Base-by-base conservation (phyloP, 2,113 vertebrate genomes). In the Anseranas semipalmata region DNA sequence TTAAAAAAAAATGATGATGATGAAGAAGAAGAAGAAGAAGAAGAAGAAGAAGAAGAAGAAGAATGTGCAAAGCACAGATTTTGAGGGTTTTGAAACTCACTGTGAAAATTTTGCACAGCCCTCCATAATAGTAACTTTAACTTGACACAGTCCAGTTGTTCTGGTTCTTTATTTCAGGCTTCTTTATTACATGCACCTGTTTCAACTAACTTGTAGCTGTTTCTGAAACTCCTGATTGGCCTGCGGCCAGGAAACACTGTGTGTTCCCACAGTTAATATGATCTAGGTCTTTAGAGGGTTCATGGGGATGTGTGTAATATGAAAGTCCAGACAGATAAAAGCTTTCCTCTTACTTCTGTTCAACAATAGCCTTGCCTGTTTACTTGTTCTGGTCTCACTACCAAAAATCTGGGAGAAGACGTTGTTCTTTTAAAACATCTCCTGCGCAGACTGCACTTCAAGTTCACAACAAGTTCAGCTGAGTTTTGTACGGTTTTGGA, bases 111-210 rank as follows among this genome's bases (percentile, higher is more conserved):
- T 89, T 95, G 92, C 76, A 87, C 79, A 93, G 89, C 53, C 84
- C 28, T 80, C 33, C 83, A 70, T 90, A 96, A 95, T 48, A 95
- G 92, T 91, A 94, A 96, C 82, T 97, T 96, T 94, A 82, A 76
- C 92, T 94, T 96, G 84, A 97, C 95, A 95, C 85, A 97, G 93
- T 66, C 97, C 96, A 97, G 96, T 97, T 97, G 96, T 97, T 97
- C 90, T 96, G 59, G 73, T 95, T 95, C 95, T 97, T 97, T 96
- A 95, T 97, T 97, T 97, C 87, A 97, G 94, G 93, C 96, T 97
- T 94, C 96, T 97, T 97, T 97, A 97, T 97, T 96, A 96, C 97
- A 96, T 97, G 96, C 97, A 97, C 96, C 97, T 97, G 97, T 97
- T 97, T 95, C 96, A 97, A 96, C 96, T 96, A 95, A 96, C 71